A percentile compares a stretch with the other conserved stretches of the same genome.
Conservation (phyloP, 2,888 invertebrate genomes). For the Mimumesa dahlbomi region DNA sequence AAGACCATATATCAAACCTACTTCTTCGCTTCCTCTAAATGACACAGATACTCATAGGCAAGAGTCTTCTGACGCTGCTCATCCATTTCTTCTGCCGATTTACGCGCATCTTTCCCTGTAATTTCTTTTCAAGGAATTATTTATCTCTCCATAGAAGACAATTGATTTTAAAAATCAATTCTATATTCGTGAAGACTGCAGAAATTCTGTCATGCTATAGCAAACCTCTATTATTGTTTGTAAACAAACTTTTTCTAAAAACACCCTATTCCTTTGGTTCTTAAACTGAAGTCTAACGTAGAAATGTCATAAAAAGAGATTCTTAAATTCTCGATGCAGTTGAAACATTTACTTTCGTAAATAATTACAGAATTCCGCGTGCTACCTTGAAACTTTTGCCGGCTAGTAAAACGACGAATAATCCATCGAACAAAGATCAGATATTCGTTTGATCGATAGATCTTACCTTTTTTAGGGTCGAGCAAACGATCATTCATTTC, state of each 20-base stretch:
- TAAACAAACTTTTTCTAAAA: too few relatives aligned
- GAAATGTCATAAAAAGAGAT: too few relatives aligned
- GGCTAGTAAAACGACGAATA: not conserved
- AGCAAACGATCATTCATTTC: conserved; percentile 20
- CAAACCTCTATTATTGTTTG: too few relatives aligned
- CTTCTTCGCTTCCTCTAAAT: conserved; percentile 89
- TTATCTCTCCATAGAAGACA: not conserved
- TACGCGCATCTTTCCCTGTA: conserved; percentile 76
- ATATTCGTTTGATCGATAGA: not conserved
- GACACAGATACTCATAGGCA: conserved; percentile 90
- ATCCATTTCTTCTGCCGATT: conserved; percentile 88
- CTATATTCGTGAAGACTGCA: not conserved
- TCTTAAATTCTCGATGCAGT: too few relatives aligned
- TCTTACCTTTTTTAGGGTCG: conserved; percentile 37
- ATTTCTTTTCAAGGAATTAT: conserved; percentile 6
- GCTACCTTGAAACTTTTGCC: too few relatives aligned
- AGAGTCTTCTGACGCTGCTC: conserved; percentile 86
- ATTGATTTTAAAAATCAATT: not conserved
- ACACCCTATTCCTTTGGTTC: too few relatives aligned
- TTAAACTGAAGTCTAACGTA: too few relatives aligned
- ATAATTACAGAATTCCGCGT: too few relatives aligned
- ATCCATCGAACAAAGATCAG: not conserved
- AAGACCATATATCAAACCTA: conserved; percentile 62
- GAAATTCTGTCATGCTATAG: too few relatives aligned
- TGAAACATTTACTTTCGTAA: too few relatives aligned